Evolutionary conservation across 2,113 vertebrate genomes (phyloP).

Genomic region (Seriola rivoliana): DNA sequence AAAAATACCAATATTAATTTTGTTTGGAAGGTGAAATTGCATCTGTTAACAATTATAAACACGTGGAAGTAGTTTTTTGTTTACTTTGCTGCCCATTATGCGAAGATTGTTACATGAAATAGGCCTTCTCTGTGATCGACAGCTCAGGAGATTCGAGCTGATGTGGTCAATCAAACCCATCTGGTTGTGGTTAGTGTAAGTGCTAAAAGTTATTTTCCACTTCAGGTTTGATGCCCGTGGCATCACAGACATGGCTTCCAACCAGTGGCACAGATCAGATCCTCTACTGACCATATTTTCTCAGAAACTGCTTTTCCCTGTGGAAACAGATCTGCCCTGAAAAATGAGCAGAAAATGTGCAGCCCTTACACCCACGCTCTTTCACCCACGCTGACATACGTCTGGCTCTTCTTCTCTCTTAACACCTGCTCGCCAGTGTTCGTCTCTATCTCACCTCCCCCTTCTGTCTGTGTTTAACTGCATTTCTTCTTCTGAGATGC

Average conservation of each 20-base stretch:
- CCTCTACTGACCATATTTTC: conserved; percentile 11
- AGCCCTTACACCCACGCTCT: conserved; percentile 11
- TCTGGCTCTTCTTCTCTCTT: conserved; percentile 53
- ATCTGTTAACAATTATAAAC: not conserved
- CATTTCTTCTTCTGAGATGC: conserved; percentile 23
- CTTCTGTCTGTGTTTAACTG: conserved; percentile 45
- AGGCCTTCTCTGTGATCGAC: not conserved
- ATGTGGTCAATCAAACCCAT: conserved; percentile 21
- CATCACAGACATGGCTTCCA: conserved; percentile 1
- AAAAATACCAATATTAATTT: not conserved
- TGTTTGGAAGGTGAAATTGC: not conserved
- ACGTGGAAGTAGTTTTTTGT: not conserved
- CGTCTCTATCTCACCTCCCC: conserved; percentile 25
- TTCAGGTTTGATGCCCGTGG: conserved; percentile 19
- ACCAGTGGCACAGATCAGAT: conserved; percentile 10
- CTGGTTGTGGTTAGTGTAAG: conserved; percentile 15
- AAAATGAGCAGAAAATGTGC: conserved; percentile 24
- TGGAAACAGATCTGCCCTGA: conserved; percentile 24
- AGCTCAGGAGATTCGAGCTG: conserved; percentile 2
- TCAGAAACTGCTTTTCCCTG: not conserved
- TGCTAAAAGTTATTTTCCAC: not conserved
- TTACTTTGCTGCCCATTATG: not conserved
- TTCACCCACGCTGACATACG: conserved; percentile 34
- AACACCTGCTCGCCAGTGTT: conserved; percentile 42
- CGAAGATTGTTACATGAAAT: not conserved